phyloP scores from a whole-genome alignment of 2,797 vertebrate genomes.

The Macroramphosus scolopax region DNA sequence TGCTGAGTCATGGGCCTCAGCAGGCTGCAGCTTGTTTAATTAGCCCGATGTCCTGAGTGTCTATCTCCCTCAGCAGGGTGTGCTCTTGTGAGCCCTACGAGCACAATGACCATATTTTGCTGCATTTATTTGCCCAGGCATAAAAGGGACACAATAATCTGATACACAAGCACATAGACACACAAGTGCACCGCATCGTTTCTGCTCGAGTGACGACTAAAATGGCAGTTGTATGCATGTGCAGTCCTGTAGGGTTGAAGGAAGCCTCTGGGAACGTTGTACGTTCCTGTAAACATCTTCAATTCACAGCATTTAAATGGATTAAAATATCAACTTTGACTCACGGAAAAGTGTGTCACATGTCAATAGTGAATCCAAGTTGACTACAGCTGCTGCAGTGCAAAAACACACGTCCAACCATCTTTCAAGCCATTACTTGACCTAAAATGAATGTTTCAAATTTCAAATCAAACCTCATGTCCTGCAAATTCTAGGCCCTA shows the following conservation, averaged over 20 bases:
- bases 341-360: too few relatives aligned
- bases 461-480: neutral
- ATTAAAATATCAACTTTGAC: too few relatives aligned
- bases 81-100: constrained; percentile 15
- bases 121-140: constrained; percentile 28
- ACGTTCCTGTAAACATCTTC: too few relatives aligned
- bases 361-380: neutral
- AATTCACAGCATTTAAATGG: too few relatives aligned
- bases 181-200: neutral
- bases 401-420: too few relatives aligned
- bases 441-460: neutral
- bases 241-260: too few relatives aligned
- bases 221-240: neutral
- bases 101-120: constrained; percentile 38
- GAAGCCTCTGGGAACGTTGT: too few relatives aligned
- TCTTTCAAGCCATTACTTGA: neutral
- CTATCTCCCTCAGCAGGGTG: constrained; percentile 60
- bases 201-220: neutral
- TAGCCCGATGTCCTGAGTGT: constrained; percentile 60
- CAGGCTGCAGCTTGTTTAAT: constrained; percentile 65
- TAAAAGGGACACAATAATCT: constrained; percentile 11
- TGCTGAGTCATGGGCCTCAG: constrained; percentile 70
- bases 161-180: constrained; percentile 2
- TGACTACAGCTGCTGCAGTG: neutral
- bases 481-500: too few relatives aligned